Conservation (phyloP, 2,113 vertebrate species). For the Mixornis gularis region DNA sequence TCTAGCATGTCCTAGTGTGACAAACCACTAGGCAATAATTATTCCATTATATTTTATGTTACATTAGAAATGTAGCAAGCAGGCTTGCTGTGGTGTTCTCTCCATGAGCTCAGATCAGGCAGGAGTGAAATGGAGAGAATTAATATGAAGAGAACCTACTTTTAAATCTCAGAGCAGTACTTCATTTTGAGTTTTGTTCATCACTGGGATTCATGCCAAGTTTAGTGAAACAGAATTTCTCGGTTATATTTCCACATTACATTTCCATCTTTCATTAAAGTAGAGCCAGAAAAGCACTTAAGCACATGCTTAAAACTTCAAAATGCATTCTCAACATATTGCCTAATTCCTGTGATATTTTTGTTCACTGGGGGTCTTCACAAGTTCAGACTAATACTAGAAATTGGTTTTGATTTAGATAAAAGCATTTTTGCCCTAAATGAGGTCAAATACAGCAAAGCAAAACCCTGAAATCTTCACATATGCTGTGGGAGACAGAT, state of each 20-base stretch:
- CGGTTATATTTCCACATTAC: conserved; percentile 18
- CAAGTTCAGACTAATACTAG: conserved; percentile 42
- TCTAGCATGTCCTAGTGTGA: neutral
- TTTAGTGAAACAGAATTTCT: conserved; percentile 44
- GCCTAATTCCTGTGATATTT: conserved; percentile 60
- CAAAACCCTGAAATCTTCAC: conserved; percentile 45
- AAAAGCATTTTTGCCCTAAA: conserved; percentile 59
- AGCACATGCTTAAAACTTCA: conserved; percentile 59
- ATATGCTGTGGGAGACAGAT: conserved; percentile 26
- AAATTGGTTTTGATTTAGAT: conserved; percentile 64
- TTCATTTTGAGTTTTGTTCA: conserved; percentile 2
- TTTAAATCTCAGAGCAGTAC: neutral
- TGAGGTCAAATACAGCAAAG: conserved; percentile 33
- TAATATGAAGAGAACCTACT: neutral
- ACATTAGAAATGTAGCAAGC: neutral
- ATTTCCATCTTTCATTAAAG: conserved; percentile 51
- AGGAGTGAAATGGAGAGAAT: neutral
- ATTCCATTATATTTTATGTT: neutral
- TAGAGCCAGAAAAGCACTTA: conserved; percentile 55
- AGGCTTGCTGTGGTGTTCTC: neutral
- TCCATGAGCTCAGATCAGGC: neutral
- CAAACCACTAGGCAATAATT: neutral
- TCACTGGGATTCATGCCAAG: conserved; percentile 5
- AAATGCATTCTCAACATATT: conserved; percentile 58
- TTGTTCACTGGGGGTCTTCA: conserved; percentile 53